These are phyloP conservation scores for Lapara coniferarum DNA, from an alignment of 2,888 invertebrate genomes.

Conservation along the genomic window DNA sequence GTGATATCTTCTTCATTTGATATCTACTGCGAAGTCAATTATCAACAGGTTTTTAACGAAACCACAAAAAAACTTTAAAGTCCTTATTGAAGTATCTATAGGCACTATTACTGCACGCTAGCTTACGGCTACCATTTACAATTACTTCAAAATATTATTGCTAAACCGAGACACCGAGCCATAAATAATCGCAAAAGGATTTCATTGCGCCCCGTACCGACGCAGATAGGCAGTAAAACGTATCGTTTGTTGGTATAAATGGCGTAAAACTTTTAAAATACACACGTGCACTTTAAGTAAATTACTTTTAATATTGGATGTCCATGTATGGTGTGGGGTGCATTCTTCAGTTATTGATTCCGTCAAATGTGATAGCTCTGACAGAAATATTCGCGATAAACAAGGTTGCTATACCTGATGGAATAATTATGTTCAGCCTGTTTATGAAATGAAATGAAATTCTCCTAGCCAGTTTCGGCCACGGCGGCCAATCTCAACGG, in stretches of 20 bases:
- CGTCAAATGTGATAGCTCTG: background rate
- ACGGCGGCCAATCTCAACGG: no score
- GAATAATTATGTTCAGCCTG: constrained; percentile 5
- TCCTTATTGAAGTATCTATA: background rate
- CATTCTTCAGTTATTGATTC: constrained; percentile 16
- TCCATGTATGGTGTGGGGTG: constrained; percentile 15
- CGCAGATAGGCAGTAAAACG: constrained; percentile 36
- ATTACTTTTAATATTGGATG: constrained; percentile 36
- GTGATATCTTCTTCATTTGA: background rate
- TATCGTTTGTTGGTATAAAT: constrained; percentile 39
- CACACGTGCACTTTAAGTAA: constrained; percentile 34
- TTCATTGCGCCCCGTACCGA: constrained; percentile 33
- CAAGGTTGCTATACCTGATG: background rate
- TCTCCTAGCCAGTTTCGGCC: no score
- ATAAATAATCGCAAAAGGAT: constrained; percentile 37
- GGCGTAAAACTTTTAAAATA: constrained; percentile 37
- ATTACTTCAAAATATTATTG: constrained; percentile 36
- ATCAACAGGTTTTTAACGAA: constrained; percentile 1
- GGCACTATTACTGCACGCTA: background rate
- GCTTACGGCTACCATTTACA: constrained; percentile 31
- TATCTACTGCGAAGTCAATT: constrained; percentile 8
- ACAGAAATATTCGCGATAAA: constrained; percentile 13
- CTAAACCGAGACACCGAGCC: constrained; percentile 34
- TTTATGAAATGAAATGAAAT: no score
- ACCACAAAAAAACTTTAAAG: background rate